Conservation (phyloP, 2,113 vertebrate species). For the Gobius niger region DNA sequence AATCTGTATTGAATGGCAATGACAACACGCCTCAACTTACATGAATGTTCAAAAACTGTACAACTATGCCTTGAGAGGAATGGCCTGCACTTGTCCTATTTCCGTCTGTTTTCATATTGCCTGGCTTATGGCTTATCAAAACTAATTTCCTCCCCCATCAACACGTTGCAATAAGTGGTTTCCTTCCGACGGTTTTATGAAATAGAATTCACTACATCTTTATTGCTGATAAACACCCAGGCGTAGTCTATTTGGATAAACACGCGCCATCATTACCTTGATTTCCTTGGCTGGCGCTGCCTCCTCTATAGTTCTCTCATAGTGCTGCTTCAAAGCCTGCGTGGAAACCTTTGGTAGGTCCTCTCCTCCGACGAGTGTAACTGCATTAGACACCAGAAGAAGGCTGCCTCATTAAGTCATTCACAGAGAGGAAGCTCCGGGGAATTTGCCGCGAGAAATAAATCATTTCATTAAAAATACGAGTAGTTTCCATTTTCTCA, state of each 20-base stretch:
- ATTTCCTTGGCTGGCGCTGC: constrained; percentile 81
- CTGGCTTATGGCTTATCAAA: constrained; percentile 29
- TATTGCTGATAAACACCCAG: constrained; percentile 11
- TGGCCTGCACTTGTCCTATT: not conserved
- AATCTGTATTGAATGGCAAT: too few species aligned
- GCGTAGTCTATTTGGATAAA: constrained; percentile 41
- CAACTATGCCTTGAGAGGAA: too few species aligned
- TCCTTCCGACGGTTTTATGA: constrained; percentile 44
- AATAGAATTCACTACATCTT: constrained; percentile 24
- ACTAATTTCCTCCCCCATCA: constrained; percentile 45
- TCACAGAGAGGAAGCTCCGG: constrained; percentile 54
- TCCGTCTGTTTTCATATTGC: constrained; percentile 3
- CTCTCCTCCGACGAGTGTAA: constrained; percentile 80
- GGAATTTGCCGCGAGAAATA: constrained; percentile 59
- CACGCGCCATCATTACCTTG: constrained; percentile 81
- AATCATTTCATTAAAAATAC: constrained; percentile 69
- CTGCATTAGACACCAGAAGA: constrained; percentile 72
- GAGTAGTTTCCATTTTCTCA: constrained; percentile 68
- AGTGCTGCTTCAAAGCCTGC: constrained; percentile 90
- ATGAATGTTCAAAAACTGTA: too few species aligned
- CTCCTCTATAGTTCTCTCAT: constrained; percentile 85
- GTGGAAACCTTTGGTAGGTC: constrained; percentile 87
- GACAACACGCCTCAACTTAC: too few species aligned
- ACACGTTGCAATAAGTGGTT: constrained; percentile 14
- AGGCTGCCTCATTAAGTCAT: constrained; percentile 67